These are phyloP conservation scores for Euzophera pinguis DNA, from an alignment of 2,888 invertebrate species.

Conservation along the genomic window DNA sequence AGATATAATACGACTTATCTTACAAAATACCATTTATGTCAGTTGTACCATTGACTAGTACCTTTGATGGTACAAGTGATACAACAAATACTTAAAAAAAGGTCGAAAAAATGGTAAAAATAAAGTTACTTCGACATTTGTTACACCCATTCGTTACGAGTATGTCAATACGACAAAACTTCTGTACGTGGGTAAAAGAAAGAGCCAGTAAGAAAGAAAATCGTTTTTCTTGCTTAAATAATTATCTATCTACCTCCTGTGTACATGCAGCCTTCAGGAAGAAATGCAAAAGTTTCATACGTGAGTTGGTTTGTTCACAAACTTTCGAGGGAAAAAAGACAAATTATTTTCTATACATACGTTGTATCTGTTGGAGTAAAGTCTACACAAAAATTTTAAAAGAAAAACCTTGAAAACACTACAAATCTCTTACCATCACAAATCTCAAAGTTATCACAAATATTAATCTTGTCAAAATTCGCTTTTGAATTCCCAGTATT, in stretches of 20 bases:
- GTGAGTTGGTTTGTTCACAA: conserved; percentile 13
- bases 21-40: no score
- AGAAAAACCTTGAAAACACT: no score
- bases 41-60: no score
- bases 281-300: conserved; percentile 15
- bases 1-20: no score
- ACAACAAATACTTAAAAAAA: neutral
- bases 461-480: no score
- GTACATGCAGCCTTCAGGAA: conserved; percentile 6
- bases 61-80: no score
- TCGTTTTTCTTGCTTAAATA: conserved; percentile 26
- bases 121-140: neutral
- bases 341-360: neutral
- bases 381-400: no score
- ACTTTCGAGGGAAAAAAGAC: conserved; percentile 6
- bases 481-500: no score
- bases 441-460: no score
- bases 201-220: conserved; percentile 18
- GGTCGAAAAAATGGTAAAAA: neutral
- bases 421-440: no score
- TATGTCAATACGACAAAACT: conserved; percentile 14
- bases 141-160: neutral
- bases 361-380: neutral
- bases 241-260: conserved; percentile 21
- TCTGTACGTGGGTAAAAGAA: conserved; percentile 13